Base-by-base conservation (phyloP, 2,797 vertebrate species). In the Xiphophorus birchmanni region DNA sequence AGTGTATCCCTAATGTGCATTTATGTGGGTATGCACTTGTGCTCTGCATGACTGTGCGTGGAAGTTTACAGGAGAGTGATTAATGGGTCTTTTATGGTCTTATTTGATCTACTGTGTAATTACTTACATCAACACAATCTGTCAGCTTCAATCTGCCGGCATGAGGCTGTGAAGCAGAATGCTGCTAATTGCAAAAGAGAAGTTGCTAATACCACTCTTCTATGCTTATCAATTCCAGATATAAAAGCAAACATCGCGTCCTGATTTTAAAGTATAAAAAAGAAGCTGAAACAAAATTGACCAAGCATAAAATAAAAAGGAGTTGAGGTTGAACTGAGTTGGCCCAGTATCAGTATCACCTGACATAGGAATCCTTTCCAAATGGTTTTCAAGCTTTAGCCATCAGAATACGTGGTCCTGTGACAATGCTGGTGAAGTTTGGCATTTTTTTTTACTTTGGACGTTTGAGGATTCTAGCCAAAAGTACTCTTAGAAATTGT, bases 31-130 rank as follows among this genome's bases (percentile, higher is more conserved):
- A 2, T 35, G 54, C 15, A 6, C 48, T 29, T 75, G 42, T 73
- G 56, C 50, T 40, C 5, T 72, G 69, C 69, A 75, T 76, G n/a
- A 45, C 29, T 69, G 71, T 72, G 58, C 44, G 26, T 15, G 17
- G 60, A 50, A 72, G 78, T 84, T 82, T 75, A 65, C 42, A 79
- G 74, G 69, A 60, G 71, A 69, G 35, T 90, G 91, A 94, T 82
- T 91, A 92, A 94, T 92, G 84, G 80, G 87, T 94, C 84, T 78
- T 92, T 95, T 93, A 90, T 85, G 75, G 77, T 88, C 84, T 91
- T 92, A 93, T 93, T 94, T 93, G 89, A 94, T 94, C 89, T 90
- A 87, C 80, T 83, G 84, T 86, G 86, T 92, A 93, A 95, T 95
- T 94, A 94, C 91, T 93, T 91, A 89, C 89, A 94, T 93, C 90